Conservation (phyloP, 1,140 invertebrate genomes). For the Drosophila orosa region DNA sequence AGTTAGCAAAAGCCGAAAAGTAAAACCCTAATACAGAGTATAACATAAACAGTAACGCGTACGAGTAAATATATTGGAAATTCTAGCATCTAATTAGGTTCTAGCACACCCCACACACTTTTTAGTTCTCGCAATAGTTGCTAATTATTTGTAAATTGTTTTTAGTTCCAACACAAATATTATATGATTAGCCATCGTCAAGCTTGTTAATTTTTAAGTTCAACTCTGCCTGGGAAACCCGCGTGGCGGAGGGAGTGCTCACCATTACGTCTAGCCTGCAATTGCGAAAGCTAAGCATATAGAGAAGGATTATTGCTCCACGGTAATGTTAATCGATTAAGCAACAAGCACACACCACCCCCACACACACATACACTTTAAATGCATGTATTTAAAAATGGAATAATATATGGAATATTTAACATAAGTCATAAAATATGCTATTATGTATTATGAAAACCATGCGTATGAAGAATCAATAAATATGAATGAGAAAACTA, state of each 20-base stretch:
- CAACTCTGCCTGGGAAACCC: slow-evolving; percentile 37
- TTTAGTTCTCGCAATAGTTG: slow-evolving; percentile 79
- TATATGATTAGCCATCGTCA: slow-evolving; percentile 52
- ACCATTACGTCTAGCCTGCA: slow-evolving; percentile 11
- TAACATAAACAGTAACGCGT: slow-evolving; percentile 36
- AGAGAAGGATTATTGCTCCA: slow-evolving; percentile 49
- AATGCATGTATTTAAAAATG: slow-evolving; percentile 67
- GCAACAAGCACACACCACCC: slow-evolving; percentile 52
- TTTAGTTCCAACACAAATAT: slow-evolving; percentile 54
- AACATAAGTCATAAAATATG: slow-evolving; percentile 76
- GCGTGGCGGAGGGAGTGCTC: slow-evolving; percentile 35
- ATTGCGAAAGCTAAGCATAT: slow-evolving; percentile 22
- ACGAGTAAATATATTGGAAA: slow-evolving; percentile 57
- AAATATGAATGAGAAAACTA: slow-evolving; percentile 80
- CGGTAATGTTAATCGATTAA: slow-evolving; percentile 66
- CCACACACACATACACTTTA: slow-evolving; percentile 52
- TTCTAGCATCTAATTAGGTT: slow-evolving; percentile 69
- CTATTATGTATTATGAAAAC: slow-evolving; percentile 80
- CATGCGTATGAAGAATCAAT: slow-evolving; percentile 78
- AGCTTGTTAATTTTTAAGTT: slow-evolving; percentile 61
- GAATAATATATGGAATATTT: slow-evolving; percentile 62
- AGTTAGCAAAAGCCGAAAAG: slow-evolving; percentile 65
- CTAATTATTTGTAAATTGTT: slow-evolving; percentile 76
- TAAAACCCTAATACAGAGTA: slow-evolving; percentile 27
- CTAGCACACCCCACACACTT: slow-evolving; percentile 55